Evolutionary conservation across 2,113 vertebrate genomes (phyloP).

Genomic region (Hemicordylus capensis): DNA sequence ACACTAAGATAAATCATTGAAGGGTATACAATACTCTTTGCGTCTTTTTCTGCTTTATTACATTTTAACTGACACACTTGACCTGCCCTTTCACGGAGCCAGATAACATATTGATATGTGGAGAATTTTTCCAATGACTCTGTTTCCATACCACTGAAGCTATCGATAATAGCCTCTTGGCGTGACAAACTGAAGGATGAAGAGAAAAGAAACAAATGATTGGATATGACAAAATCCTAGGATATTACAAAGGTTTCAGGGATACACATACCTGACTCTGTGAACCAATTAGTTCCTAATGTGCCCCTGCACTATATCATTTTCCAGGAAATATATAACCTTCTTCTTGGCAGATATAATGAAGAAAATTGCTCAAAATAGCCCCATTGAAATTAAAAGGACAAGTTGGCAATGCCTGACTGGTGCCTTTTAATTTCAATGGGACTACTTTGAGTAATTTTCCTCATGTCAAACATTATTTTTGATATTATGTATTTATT

Average conservation of each 20-base stretch:
- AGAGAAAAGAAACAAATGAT: neutral
- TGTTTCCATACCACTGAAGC: neutral
- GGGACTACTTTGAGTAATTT: too few species aligned
- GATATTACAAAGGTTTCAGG: neutral
- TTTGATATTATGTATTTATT: too few species aligned
- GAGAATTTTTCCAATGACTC: neutral
- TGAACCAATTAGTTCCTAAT: neutral
- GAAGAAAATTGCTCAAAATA: too few species aligned
- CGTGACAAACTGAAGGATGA: neutral
- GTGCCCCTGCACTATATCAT: neutral
- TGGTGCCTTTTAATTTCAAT: too few species aligned
- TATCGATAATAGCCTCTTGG: constrained; percentile 5
- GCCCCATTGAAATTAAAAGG: too few species aligned
- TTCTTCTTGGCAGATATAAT: too few species aligned
- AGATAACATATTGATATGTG: neutral
- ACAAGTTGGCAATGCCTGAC: too few species aligned
- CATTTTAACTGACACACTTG: neutral
- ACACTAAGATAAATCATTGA: neutral
- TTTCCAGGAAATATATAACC: neutral
- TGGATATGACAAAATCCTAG: neutral
- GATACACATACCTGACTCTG: neutral
- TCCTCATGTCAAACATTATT: too few species aligned
- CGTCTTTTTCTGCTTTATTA: neutral
- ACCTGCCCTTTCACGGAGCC: neutral
- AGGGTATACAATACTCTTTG: neutral